Base-by-base conservation (phyloP, 2,797 vertebrate species). In the Darevskia mixta region DNA sequence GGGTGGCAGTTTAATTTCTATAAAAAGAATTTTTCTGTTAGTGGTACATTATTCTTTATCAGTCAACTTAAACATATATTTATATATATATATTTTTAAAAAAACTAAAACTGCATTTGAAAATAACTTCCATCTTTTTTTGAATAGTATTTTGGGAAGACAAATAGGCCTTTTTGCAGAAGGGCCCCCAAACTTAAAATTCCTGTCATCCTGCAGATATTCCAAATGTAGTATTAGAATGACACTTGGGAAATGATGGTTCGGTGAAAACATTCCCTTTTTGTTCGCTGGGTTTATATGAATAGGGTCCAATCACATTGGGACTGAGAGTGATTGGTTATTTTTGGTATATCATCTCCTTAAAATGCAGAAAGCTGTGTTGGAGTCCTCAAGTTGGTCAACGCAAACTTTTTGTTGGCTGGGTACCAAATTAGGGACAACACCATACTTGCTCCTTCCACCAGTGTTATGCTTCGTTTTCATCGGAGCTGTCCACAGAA, bases 401-500 rank as follows among this genome's bases (percentile, higher is more conserved):
- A 86, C 61, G 79, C 45, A 82, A 91, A 71, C 86, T 95, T 93
- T 94, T 94, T n/a, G 6, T 69, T 94, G 93, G 91, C 94, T 80
- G 67, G 25, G 83, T 25, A 92, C 76, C 89, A 92, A 91, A 94
- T 91, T 85, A 93, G 76, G 91, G 92, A 94, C 93, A 92, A 87
- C 61, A 45, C 35, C 86, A 89, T 90, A 88, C 88, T 77, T 71
- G 81, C 90, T 96, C 75, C 1, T 92, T 94, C 92, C 91, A 91
- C 95, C 89, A 87, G 86, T 86, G 87, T 93, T 95, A 93, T 93
- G 93, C 86, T 95, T 94, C 89, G 76, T 92, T 96, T 96, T 93
- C 93, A 90, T 92, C 88, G 90, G 71, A 45, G 61, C 91, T 93
- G 87, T 95, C 93, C 91, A 95, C 84, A 76, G 90, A 95, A 88